These are phyloP conservation scores for Eupristina koningsbergeri DNA, from an alignment of 1,140 invertebrate species.

Conservation along the genomic window DNA sequence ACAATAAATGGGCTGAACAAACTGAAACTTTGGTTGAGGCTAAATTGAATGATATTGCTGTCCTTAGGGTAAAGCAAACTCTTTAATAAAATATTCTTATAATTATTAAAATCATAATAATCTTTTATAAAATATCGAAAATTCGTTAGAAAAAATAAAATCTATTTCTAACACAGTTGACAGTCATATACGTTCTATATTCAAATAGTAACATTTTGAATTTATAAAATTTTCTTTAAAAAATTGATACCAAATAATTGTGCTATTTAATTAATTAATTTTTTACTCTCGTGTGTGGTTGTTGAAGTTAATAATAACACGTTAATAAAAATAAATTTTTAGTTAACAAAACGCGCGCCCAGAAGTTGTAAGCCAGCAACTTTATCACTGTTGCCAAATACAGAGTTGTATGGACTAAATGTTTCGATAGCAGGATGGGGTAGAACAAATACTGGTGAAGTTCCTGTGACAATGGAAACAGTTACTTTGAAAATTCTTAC, in stretches of 20 bases:
- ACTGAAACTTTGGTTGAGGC: not conserved
- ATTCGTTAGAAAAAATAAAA: too few relatives aligned
- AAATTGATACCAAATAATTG: too few relatives aligned
- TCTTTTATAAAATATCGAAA: too few relatives aligned
- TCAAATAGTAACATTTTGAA: too few relatives aligned
- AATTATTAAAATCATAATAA: too few relatives aligned
- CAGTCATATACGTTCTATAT: too few relatives aligned
- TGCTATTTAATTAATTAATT: too few relatives aligned
- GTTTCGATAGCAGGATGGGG: not conserved
- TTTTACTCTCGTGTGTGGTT: too few relatives aligned
- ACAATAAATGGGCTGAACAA: not conserved
- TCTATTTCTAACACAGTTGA: too few relatives aligned
- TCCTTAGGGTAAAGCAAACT: not conserved
- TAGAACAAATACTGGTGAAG: not conserved
- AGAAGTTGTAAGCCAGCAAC: not conserved
- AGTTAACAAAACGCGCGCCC: not conserved
- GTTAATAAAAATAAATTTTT: not conserved
- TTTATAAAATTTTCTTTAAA: too few relatives aligned
- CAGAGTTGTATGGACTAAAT: not conserved
- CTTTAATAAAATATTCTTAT: too few relatives aligned
- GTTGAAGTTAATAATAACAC: too few relatives aligned
- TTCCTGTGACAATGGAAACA: not conserved
- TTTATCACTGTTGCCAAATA: not conserved
- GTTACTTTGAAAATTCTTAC: not conserved
- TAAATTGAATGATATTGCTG: not conserved